Base-by-base conservation (phyloP, 2,888 invertebrate genomes). In the Sarcophaga subvicina region DNA sequence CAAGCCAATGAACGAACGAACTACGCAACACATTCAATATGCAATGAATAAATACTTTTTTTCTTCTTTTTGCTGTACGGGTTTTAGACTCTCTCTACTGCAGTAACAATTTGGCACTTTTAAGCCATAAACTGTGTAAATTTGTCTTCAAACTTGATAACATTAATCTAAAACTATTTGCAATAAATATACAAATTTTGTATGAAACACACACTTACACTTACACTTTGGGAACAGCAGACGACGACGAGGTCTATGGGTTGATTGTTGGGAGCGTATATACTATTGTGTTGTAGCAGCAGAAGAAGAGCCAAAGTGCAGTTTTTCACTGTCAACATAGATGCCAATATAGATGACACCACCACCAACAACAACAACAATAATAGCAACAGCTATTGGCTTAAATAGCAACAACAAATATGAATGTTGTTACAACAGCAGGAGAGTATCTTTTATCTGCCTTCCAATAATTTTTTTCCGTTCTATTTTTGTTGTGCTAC, bases 141-240 rank as follows among this genome's bases (percentile, higher is more conserved):
- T 87, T 87, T 87, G 87, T 87, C 87, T 87, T 84, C 81, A 54
- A 72, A 79, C 76, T 87, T 79, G 81, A 87, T 84, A 84, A 84
- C 84, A 84, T 87, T 87, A 84, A 87, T 84, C 87, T 84, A 76
- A 78, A 87, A 87, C 81, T 81, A 84, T 84, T 87, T 84, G 87
- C 84, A 82, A 85, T 85, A 85, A 84, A 87, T 87, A 84, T 80
- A 80, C 76, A 85, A 72, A 75, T 54, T 54, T 54, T 54, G 37
- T 54, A 54, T 63, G 54, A 20, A 63, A 79, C 27, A 75, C 59
- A 75, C 17, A 60, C 64, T 49, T 60, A 64, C 59, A 62, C 14
- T 20, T 54, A 69, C 8, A 25, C 10, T 37, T 37, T 37, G 37
- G 37, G 10, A 8, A 10, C 37, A 10, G 37, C 37, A 37, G 10